phyloP scores from a whole-genome alignment of 2,113 vertebrate species.

The Grammomys surdaster region DNA sequence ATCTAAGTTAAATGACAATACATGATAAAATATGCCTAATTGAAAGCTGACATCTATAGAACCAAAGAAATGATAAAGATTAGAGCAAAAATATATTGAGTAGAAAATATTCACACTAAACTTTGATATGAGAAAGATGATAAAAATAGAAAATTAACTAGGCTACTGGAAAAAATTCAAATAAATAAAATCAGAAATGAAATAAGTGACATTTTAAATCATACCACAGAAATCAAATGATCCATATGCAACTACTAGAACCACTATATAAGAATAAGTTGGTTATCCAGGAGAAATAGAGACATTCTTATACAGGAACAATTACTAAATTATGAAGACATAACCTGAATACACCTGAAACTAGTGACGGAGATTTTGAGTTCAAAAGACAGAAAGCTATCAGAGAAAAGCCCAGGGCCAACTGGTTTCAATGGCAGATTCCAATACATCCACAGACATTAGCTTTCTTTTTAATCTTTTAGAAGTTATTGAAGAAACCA shows the following conservation, averaged over 20 bases:
- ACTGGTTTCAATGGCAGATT: neutral
- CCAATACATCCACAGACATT: neutral
- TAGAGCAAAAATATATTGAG: neutral
- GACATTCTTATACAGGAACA: neutral
- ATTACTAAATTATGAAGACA: neutral
- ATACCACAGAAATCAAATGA: neutral
- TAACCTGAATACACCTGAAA: neutral
- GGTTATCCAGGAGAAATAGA: neutral
- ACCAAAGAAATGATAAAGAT: neutral
- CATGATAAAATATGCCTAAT: neutral
- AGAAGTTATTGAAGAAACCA: neutral
- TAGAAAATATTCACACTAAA: neutral
- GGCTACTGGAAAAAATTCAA: neutral
- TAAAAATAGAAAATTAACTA: neutral
- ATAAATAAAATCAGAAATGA: neutral
- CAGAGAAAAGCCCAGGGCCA: neutral
- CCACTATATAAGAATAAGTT: neutral
- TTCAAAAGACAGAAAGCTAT: neutral
- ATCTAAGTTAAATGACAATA: neutral
- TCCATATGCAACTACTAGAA: neutral
- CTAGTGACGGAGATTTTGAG: no score
- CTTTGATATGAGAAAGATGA: neutral
- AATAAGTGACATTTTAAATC: neutral
- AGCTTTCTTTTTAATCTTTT: neutral
- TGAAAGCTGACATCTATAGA: neutral